Evolutionary conservation across 2,113 vertebrate genomes (phyloP), one percentile per base, ranked within the genome.

Genomic region (Meles meles): DNA sequence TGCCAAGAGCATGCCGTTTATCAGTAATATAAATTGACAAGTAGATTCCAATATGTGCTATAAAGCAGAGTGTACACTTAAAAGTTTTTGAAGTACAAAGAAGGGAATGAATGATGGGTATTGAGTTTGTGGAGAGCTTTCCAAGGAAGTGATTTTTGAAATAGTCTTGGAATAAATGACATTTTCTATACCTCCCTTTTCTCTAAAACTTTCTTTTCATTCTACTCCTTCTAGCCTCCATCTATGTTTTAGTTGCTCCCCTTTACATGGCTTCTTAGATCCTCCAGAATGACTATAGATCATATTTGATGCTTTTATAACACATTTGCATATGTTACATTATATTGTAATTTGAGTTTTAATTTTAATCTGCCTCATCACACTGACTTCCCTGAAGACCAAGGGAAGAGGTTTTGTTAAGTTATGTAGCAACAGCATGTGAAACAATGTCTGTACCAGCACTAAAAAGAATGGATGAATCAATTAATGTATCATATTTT

Each of bases 121-220:
- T 0, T 59, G 8, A 39, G 5, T 42, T 57, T 31, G 31, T 8
- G 17, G 2, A 20, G 84, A 47, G 23, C 2, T 34, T n/a, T n/a
- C 20, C 57, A 80, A 93, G 3, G 2, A 63, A 11, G 2, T 52
- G 15, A 14, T 69, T 37, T 17, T 76, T 21, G 10, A n/a, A 88
- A 67, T 23, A 39, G 4, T 0, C 0, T 65, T 86, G 39, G 9
- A 95, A 39, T 61, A 44, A 76, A 77, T 52, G 5, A 57, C 49
- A 7, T 12, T 77, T 88, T 61, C 14, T 27, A 59, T 1, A 49
- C 0, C 0, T 0, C 4, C 52, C 52, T 11, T 69, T 37, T 18
- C 10, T 61, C 25, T 59, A 72, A 72, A 59, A 74, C 21, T 20
- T 18, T 67, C 39, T 52, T 31, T 31, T 29, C 7, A 17, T 6